Base-by-base conservation (phyloP, 2,113 vertebrate species). In the Siniperca chuatsi region DNA sequence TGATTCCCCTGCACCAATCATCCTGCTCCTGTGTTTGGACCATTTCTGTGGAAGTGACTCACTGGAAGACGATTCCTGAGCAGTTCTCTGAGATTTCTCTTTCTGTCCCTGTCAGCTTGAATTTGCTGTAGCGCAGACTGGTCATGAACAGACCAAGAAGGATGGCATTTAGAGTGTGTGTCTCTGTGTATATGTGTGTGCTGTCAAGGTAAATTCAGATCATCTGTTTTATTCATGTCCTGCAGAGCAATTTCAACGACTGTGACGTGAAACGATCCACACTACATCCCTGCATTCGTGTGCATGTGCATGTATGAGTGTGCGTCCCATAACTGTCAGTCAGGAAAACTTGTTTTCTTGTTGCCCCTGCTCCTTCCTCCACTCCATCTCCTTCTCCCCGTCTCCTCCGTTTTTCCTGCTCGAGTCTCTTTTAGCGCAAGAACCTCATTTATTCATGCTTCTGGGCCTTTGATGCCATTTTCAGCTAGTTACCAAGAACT, bases 381-480 rank as follows among this genome's bases (percentile, higher is more conserved):
- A 42, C 58, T 73, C 62, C 13, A 61, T 81, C 81, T 65, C 58
- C 76, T 42, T 73, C 71, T 85, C 54, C 16, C 52, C 0, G n/a
- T 66, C 65, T 84, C 61, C 42, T 62, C 33, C 2, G 10, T 82
- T 68, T 73, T 62, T 70, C 62, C 81, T 25, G 46, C 86, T 86
- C 18, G 3, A 52, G 61, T 87, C 78, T 84, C 72, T 86, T 90
- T 87, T 79, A 89, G 84, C 82, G 57, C 88, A 70, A 75, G 81
- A 69, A 40, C 40, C 81, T 94, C 68, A 94, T 93, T 95, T 93
- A 95, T 95, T 95, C 85, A 95, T 94, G 90, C 90, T 90, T 12
- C 81, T 75, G 85, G 84, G 90, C 81, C 85, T 29, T 46, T n/a
- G 33, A 65, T 85, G 77, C 89, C 93, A 89, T 93, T 92, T 92